Evolutionary conservation across 1,140 invertebrate species (phyloP), one percentile per base, ranked within the genome.

Genomic region (Ips nitidus): DNA sequence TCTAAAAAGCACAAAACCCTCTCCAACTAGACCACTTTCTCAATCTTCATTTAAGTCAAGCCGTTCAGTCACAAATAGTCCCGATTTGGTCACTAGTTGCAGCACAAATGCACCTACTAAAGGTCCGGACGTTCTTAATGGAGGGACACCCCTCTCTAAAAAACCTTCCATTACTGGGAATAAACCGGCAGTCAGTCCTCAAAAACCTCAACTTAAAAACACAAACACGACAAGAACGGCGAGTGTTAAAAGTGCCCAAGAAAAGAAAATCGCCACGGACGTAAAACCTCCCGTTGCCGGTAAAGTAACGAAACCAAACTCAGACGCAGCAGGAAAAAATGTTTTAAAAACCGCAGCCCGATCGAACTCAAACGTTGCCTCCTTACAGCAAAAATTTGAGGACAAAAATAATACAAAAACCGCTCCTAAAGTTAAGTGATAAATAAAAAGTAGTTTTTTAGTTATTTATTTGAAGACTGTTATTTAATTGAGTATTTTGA

Each of bases 351-450:
- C 80, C 39, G 82, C 81, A 47, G 79, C 83, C 3, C 80, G 81
- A 3, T 85, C 86, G 77, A 84, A 84, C 55, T 89, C 88, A 2
- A 90, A 88, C 72, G 89, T 91, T 41, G 89, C 90, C 1, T 88
- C 87, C 41, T 80, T 91, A 58, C 90, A 91, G 73, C 88, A 90
- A 69, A 91, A 90, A 77, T 91, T 91, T 75, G 89, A 91, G 76
- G 82, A 83, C 8, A 75, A 73, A 66, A 75, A 71, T 66, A 69
- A 47, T 39, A 22, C 22, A 22, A 22, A 22, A 22, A 45, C 42
- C 42, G 58, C 63, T 37, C 50, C 57, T 4, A 73, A 73, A 58
- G 63, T 56, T 50, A 74, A 74, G 61, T 60, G 52, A 22, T 71
- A 62, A 64, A 69, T 69, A 55, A 72, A 72, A 69, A 66, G 5